A percentile compares a stretch with the other conserved stretches of the same genome.
Conservation (phyloP, 1,140 invertebrate genomes). For the Asobara japonica region DNA sequence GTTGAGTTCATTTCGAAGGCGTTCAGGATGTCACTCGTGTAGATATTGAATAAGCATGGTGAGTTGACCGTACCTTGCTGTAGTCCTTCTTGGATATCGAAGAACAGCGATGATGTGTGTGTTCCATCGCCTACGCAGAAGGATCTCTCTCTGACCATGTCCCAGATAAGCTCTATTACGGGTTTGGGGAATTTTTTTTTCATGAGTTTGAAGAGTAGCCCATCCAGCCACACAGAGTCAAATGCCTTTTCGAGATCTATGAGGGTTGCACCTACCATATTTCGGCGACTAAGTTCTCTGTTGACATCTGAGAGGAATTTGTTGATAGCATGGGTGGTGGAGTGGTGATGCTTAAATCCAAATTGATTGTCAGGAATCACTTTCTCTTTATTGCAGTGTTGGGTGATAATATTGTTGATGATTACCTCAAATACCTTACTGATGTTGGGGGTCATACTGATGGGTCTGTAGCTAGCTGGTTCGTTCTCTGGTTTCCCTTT, state of each 20-base stretch:
- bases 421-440: constrained; percentile 47
- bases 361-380: constrained; percentile 30
- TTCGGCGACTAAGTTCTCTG: neutral
- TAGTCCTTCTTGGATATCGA: constrained; percentile 33
- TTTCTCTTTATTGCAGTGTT: neutral
- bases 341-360: constrained; percentile 25
- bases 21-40: constrained; percentile 22
- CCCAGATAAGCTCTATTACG: constrained; percentile 10
- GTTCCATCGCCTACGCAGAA: neutral
- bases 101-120: neutral
- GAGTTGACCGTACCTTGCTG: constrained; percentile 40
- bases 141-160: constrained; percentile 22
- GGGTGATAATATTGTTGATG: constrained; percentile 20
- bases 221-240: constrained; percentile 33
- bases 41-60: constrained; percentile 41
- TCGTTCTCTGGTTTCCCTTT: constrained; percentile 31
- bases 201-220: constrained; percentile 37
- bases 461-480: constrained; percentile 34
- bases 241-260: constrained; percentile 27
- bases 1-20: neutral
- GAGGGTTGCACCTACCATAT: neutral
- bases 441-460: constrained; percentile 36
- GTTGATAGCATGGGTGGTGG: constrained; percentile 24
- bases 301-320: constrained; percentile 31
- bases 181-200: constrained; percentile 28